Percentiles rank a stretch among this genome's conserved stretches.
phyloP scores from a whole-genome alignment of 1,140 invertebrate genomes.

The Papilio polytes region DNA sequence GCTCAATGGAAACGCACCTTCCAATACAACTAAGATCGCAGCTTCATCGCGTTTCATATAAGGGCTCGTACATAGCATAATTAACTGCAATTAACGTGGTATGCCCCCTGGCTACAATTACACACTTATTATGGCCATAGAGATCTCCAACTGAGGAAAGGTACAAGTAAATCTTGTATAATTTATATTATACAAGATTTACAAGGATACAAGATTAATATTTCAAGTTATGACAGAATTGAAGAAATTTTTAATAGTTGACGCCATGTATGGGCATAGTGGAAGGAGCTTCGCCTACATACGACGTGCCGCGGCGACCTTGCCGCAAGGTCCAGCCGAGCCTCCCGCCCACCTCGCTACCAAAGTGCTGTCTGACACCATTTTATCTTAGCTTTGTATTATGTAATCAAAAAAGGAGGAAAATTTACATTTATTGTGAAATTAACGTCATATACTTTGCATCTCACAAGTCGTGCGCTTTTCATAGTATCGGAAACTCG shows the following conservation, averaged over 20 bases:
- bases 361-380: constrained; percentile 25
- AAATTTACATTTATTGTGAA: constrained; percentile 8
- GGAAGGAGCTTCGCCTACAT: constrained; percentile 52
- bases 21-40: neutral
- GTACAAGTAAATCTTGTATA: neutral
- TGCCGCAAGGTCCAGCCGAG: constrained; percentile 74
- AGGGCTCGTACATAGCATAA: constrained; percentile 6
- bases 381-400: constrained; percentile 20
- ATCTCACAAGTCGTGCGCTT: neutral
- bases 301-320: constrained; percentile 68
- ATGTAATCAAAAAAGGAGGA: constrained; percentile 24
- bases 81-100: neutral
- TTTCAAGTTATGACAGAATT: constrained; percentile 28
- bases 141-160: neutral
- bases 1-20: neutral
- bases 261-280: constrained; percentile 68
- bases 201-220: no score
- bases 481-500: neutral
- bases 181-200: no score
- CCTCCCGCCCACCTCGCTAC: constrained; percentile 64
- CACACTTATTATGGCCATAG: neutral
- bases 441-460: neutral
- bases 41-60: constrained; percentile 2
- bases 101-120: neutral
- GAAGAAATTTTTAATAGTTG: constrained; percentile 37